Percentiles rank a stretch among this genome's conserved stretches.
These are phyloP conservation scores for Neoniphon sammara DNA, from an alignment of 2,797 vertebrate species.

Conservation along the genomic window DNA sequence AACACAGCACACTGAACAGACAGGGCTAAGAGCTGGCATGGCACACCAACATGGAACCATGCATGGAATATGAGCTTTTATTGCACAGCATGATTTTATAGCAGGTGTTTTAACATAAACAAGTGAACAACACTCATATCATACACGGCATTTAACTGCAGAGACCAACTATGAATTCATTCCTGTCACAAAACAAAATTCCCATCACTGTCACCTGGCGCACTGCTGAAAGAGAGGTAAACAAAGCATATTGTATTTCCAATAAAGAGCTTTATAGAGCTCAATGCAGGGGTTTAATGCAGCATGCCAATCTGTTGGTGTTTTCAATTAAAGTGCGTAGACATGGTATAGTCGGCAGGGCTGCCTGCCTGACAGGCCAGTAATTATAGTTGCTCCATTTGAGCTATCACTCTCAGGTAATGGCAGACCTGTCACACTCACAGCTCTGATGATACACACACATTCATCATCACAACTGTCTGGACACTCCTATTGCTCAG, in stretches of 20 bases:
- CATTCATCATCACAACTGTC: constrained; percentile 64
- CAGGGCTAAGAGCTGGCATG: no score
- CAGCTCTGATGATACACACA: constrained; percentile 63
- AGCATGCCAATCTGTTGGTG: constrained; percentile 63
- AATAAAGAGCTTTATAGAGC: constrained; percentile 39
- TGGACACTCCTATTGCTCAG: constrained; percentile 38
- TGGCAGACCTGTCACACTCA: constrained; percentile 72
- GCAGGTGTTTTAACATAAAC: neutral
- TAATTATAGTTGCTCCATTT: constrained; percentile 78
- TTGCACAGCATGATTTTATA: neutral
- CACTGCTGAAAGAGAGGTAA: constrained; percentile 20
- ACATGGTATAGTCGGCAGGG: constrained; percentile 38
- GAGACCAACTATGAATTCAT: constrained; percentile 5
- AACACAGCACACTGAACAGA: neutral
- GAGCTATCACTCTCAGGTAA: constrained; percentile 74
- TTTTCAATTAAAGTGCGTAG: constrained; percentile 70
- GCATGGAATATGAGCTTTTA: neutral
- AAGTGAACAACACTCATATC: no score
- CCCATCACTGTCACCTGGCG: constrained; percentile 18
- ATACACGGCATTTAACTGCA: no score
- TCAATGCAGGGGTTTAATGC: constrained; percentile 60
- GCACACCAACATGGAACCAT: neutral
- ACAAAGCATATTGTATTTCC: constrained; percentile 43
- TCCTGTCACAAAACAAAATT: constrained; percentile 13
- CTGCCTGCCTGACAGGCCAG: constrained; percentile 69